Base-by-base conservation (phyloP, 2,888 invertebrate species). In the Dasysyrphus tricinctus region DNA sequence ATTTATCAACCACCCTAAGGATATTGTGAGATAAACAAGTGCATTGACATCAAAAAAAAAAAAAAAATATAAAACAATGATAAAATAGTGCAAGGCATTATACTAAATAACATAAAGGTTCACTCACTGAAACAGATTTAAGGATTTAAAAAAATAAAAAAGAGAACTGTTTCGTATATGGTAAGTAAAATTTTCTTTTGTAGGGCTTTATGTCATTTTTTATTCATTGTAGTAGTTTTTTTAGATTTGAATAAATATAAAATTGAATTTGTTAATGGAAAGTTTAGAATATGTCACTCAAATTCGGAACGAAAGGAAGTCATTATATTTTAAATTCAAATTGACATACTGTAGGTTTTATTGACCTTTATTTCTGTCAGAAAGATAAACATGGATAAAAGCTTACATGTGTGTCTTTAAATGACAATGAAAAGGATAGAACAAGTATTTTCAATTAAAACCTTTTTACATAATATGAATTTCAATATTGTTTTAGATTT, bases 11-110 rank as follows among this genome's bases (percentile, higher is more conserved):
- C 34, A 44, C 75, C 83, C 51, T 70, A 61, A 65, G 76, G 80
- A 80, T 69, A 72, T 54, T 56, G 34, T 47, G 32, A 80, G 73
- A 73, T 77, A 76, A 80, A 73, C 73, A 72, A 80, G 84, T 80
- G 73, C 84, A 80, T 67, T 85, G 80, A 85, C 84, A 80, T 74
- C n/a, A 56, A 37, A 5, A 32, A 32, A 32, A 32, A 24, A 32
- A 39, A 39, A 39, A 57, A 59, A 39, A 19, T 8, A 61, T 61
- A 61, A 73, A 67, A 69, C 73, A 78, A 73, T 78, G 69, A 77
- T 24, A 57, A 59, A 73, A 42, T 49, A 59, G 24, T 56, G 44
- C 57, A 67, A 49, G 67, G 67, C 67, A 67, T 49, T 67, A 49
- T 49, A 14, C 49, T 37, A 34, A 67, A 49, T 49, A 67, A 49